Conservation (phyloP, 2,797 vertebrate genomes). For the Thunnus albacares region DNA sequence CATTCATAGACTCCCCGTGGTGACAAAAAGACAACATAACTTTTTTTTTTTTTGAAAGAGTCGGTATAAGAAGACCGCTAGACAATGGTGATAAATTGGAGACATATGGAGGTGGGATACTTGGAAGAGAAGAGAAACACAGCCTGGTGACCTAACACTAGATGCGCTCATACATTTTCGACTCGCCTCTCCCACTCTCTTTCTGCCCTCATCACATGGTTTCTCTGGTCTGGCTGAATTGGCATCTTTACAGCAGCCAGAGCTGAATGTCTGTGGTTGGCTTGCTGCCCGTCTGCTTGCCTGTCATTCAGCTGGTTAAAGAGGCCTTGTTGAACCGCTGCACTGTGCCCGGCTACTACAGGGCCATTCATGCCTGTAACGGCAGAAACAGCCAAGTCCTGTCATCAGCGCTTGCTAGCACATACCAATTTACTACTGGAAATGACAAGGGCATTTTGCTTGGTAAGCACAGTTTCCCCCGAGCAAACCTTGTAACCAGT, state of each 20-base stretch:
- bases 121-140: constrained; percentile 33
- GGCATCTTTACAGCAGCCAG: constrained; percentile 70
- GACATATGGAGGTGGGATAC: constrained; percentile 30
- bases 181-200: constrained; percentile 45
- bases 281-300: constrained; percentile 71
- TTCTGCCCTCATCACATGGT: constrained; percentile 48
- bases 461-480: constrained; percentile 56
- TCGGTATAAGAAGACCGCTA: constrained; percentile 7
- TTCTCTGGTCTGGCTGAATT: constrained; percentile 68
- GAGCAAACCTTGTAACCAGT: constrained; percentile 56
- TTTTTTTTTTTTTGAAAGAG: constrained; percentile 28
- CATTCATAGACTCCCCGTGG: constrained; percentile 36
- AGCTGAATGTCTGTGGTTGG: constrained; percentile 76
- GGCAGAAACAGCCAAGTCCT: constrained; percentile 71
- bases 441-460: constrained; percentile 69
- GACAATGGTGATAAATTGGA: constrained; percentile 36
- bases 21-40: constrained; percentile 48
- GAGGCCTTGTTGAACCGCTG: constrained; percentile 79
- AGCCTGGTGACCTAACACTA: constrained; percentile 46
- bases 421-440: constrained; percentile 70
- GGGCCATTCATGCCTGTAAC: constrained; percentile 75
- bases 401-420: constrained; percentile 62
- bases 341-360: constrained; percentile 74
- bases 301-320: constrained; percentile 80
- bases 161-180: constrained; percentile 46